phyloP scores from a whole-genome alignment of 1,140 invertebrate species.

The Trichonephila clavipes region DNA sequence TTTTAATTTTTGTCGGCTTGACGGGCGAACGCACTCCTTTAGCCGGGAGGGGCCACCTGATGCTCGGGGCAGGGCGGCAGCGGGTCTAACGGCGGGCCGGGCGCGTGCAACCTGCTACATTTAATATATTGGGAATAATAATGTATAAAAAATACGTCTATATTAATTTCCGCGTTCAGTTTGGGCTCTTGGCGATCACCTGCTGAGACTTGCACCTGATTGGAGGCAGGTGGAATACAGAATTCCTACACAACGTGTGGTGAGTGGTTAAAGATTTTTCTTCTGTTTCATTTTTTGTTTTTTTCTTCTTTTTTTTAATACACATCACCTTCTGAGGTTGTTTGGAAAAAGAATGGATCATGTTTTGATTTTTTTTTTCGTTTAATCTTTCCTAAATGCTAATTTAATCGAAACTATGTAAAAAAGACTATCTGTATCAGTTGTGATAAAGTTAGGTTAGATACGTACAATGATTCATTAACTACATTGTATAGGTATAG shows the following conservation, averaged over 20 bases:
- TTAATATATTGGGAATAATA: conserved; percentile 31
- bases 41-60: conserved; percentile 40
- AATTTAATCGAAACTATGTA: neutral
- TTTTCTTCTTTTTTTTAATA: neutral
- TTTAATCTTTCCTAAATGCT: neutral
- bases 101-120: conserved; percentile 47
- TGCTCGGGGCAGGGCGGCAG: neutral
- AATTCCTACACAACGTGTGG: conserved; percentile 18
- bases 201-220: conserved; percentile 24
- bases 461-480: no score
- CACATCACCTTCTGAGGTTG: neutral
- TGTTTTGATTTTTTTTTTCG: neutral
- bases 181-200: neutral
- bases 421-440: no score
- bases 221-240: conserved; percentile 32
- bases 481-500: no score
- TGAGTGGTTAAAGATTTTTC: conserved; percentile 28
- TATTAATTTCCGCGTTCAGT: conserved; percentile 52
- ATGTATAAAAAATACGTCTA: conserved; percentile 42
- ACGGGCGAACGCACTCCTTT: conserved; percentile 23
- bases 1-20: conserved; percentile 27
- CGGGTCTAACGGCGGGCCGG: conserved; percentile 26
- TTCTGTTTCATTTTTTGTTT: neutral
- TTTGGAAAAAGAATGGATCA: neutral
- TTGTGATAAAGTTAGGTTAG: no score